A percentile compares a stretch with the other conserved stretches of the same genome.
These are phyloP conservation scores for Nematolebias whitei DNA, from an alignment of 2,113 vertebrate genomes.

Conservation along the genomic window DNA sequence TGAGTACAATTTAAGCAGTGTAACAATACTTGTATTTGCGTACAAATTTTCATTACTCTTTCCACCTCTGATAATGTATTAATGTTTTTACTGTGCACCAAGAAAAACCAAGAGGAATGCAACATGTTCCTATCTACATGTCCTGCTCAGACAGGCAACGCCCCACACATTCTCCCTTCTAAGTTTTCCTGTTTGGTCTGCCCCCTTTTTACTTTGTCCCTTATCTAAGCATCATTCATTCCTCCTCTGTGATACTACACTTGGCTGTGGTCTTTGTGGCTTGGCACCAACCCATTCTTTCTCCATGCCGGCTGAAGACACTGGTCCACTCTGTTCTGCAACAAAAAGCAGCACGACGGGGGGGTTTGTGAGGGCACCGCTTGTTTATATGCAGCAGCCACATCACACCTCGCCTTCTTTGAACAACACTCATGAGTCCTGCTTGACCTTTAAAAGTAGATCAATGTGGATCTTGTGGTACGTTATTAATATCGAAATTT, in stretches of 20 bases:
- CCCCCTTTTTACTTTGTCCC: constrained; percentile 76
- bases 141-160: constrained; percentile 67
- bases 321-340: constrained; percentile 66
- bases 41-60: too few species aligned
- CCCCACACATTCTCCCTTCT: constrained; percentile 68
- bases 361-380: constrained; percentile 29
- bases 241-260: constrained; percentile 73
- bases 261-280: constrained; percentile 69
- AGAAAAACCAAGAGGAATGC: constrained; percentile 33
- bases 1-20: too few species aligned
- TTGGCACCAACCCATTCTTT: constrained; percentile 70
- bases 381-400: constrained; percentile 47
- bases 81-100: not conserved
- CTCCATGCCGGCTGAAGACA: constrained; percentile 63
- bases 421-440: not conserved
- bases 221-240: constrained; percentile 82
- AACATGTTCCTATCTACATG: constrained; percentile 51
- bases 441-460: not conserved
- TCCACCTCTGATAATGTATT: too few species aligned
- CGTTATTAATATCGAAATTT: not conserved
- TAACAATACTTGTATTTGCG: too few species aligned
- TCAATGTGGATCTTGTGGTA: not conserved
- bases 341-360: constrained; percentile 25
- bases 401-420: constrained; percentile 19
- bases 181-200: constrained; percentile 84